Percentiles rank a stretch among this genome's conserved stretches.
phyloP scores from a whole-genome alignment of 2,888 invertebrate species.

The Drosophila mulleri region DNA sequence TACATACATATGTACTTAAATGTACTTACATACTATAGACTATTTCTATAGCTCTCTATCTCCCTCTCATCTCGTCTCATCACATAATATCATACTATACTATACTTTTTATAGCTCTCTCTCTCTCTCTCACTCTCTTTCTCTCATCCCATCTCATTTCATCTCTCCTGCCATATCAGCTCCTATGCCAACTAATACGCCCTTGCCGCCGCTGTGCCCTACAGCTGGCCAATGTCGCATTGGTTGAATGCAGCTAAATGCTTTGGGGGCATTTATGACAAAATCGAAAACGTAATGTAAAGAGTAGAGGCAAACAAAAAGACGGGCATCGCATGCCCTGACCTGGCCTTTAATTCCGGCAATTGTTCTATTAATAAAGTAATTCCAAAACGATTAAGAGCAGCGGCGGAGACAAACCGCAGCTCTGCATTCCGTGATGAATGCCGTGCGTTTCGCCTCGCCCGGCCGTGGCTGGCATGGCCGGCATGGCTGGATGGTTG shows the following conservation, averaged over 20 bases:
- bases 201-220: conserved; percentile 1
- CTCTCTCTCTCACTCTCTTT: background rate
- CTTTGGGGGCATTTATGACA: conserved; percentile 16
- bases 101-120: background rate
- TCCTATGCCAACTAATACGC: background rate
- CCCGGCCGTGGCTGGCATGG: background rate
- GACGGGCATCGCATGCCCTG: conserved; percentile 18
- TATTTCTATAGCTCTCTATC: background rate
- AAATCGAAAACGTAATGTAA: conserved; percentile 32
- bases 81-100: background rate
- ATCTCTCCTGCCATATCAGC: background rate
- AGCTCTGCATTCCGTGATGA: conserved; percentile 26
- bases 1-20: no score
- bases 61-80: background rate
- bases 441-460: background rate
- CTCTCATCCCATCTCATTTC: background rate
- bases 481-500: conserved; percentile 46
- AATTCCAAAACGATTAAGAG: conserved; percentile 82
- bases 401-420: conserved; percentile 56
- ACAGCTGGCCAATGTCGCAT: conserved; percentile 16
- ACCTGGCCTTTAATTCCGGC: conserved; percentile 55
- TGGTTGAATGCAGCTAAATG: conserved; percentile 6
- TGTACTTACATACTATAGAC: no score
- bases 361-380: conserved; percentile 82
- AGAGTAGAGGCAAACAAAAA: background rate